phyloP scores from a whole-genome alignment of 2,888 invertebrate genomes.

The Flabesymbios commensalis region DNA sequence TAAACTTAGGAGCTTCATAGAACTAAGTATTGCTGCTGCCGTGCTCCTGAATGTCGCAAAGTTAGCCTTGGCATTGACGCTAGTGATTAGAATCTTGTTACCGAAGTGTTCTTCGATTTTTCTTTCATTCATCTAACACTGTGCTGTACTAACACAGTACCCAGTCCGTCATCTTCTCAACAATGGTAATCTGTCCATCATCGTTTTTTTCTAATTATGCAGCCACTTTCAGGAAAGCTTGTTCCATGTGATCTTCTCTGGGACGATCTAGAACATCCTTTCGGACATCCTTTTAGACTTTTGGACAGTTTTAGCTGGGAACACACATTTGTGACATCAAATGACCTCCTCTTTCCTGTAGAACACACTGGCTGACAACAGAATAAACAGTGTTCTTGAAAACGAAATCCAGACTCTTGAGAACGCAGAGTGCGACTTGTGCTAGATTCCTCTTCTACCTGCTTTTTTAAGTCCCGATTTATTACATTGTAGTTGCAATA shows the following conservation, averaged over 20 bases:
- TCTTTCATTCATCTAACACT: conserved; percentile 27
- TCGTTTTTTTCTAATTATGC: conserved; percentile 13
- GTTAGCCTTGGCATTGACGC: conserved; percentile 28
- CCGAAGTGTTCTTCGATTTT: conserved; percentile 33
- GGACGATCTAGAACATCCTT: neutral
- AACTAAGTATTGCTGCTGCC: conserved; percentile 23
- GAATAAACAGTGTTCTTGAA: neutral
- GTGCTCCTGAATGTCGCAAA: conserved; percentile 33
- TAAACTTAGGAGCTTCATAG: conserved; percentile 16
- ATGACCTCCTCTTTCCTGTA: neutral
- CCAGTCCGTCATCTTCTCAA: neutral
- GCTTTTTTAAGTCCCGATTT: no score
- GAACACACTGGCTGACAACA: neutral
- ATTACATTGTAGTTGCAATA: no score
- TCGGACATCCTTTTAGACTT: no score
- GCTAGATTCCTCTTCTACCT: no score
- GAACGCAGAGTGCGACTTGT: no score
- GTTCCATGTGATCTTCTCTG: neutral
- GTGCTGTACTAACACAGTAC: conserved; percentile 10
- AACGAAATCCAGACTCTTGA: no score
- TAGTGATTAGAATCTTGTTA: conserved; percentile 28
- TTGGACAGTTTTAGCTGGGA: no score
- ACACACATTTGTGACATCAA: neutral
- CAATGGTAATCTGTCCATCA: conserved; percentile 11
- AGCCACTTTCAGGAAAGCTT: conserved; percentile 8